Conservation (phyloP, 2,113 vertebrate genomes). For the Brachypodius melanocephalos region DNA sequence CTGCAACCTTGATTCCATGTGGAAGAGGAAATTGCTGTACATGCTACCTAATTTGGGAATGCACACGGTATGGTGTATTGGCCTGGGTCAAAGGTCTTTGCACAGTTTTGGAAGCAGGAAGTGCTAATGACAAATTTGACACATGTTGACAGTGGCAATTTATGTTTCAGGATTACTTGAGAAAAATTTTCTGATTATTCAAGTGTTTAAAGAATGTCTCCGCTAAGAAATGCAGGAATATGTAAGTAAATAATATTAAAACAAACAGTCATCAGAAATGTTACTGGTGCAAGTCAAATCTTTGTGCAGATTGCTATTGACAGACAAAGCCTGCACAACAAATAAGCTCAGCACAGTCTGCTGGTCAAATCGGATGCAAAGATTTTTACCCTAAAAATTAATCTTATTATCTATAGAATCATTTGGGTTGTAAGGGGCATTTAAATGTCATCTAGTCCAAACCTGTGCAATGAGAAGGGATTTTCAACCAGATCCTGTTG, state of each 20-base stretch:
- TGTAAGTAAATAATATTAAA: background rate
- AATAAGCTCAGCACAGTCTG: background rate
- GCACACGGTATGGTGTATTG: background rate
- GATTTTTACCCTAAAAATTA: background rate
- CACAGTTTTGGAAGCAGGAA: background rate
- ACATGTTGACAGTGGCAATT: background rate
- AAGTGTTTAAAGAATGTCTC: background rate
- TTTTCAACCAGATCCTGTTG: background rate
- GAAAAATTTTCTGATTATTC: background rate
- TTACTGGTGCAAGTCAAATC: background rate
- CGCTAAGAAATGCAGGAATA: background rate
- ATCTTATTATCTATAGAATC: background rate
- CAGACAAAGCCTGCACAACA: background rate
- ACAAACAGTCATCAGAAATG: background rate
- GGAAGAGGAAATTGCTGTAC: background rate
- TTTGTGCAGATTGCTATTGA: background rate
- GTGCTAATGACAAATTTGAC: background rate
- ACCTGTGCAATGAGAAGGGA: fast-evolving
- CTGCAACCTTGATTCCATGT: background rate
- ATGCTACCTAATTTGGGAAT: background rate
- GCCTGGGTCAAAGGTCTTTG: background rate
- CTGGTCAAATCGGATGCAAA: background rate
- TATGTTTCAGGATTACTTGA: background rate
- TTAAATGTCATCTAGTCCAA: background rate
- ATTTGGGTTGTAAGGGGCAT: background rate